Evolutionary conservation across 2,113 vertebrate species (phyloP), one percentile per base, ranked within the genome.

Genomic region (Gorilla gorilla): DNA sequence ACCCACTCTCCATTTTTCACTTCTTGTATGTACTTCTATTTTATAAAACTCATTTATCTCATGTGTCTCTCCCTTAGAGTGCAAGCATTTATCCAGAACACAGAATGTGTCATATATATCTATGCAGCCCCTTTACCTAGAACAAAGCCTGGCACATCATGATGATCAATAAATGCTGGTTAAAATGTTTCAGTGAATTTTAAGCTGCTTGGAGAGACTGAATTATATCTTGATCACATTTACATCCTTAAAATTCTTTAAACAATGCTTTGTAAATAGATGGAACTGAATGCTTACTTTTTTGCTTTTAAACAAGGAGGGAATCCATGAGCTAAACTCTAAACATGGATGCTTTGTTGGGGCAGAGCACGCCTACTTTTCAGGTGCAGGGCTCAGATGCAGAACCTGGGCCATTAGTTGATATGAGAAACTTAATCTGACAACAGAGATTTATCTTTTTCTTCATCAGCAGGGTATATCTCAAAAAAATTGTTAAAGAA

Each of bases 391-490:
- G 27, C 64, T 95, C 79, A 96, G 66, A 94, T 83, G 81, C 32
- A 97, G 50, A 78, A 43, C 16, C 8, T 5, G 30, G 22, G 16
- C 68, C 48, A 30, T 93, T 90, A 94, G 85, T 14, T 83, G 40
- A 45, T 82, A 66, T 43, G 35, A 95, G 59, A 97, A 93, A 88
- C 45, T 66, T 27, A 73, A 73, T 38, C 73, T 97, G 81, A 90
- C 86, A 93, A 64, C 25, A 88, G 22, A 17, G n/a, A 92, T 95
- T 95, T 52, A 82, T 92, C 92, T 95, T 95, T 81, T 66, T 75
- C 66, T 93, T 97, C 78, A 90, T 91, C 32, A n/a, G 43, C 89
- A 88, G 30, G 85, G 35, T 85, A 16, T 55, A 75, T 50, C 38
- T 75, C 61, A 43, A 97, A 86, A 94, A 68, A 7, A 0, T 12